phyloP scores from a whole-genome alignment of 2,888 invertebrate genomes.

The Hartigia nigra region DNA sequence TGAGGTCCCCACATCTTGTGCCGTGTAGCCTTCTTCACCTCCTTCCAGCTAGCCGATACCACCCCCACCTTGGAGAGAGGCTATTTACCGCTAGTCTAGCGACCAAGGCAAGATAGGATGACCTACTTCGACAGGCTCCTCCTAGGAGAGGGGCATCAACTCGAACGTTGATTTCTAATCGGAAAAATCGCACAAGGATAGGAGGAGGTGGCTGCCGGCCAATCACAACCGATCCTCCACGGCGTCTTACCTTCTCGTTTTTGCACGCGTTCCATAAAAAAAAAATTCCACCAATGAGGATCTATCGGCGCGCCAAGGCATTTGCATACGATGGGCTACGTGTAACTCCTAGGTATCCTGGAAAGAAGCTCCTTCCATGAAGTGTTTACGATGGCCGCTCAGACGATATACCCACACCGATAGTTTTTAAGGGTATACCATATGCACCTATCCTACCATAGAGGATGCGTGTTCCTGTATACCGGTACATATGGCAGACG shows the following conservation, averaged over 20 bases:
- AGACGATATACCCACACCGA: background rate
- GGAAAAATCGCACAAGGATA: constrained; percentile 57
- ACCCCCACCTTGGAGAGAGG: constrained; percentile 50
- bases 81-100: constrained; percentile 49
- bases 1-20: background rate
- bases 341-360: constrained; percentile 1
- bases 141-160: constrained; percentile 63
- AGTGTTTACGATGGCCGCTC: constrained; percentile 1
- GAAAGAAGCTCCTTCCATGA: constrained; percentile 10
- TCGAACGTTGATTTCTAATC: constrained; percentile 58
- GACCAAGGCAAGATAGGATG: constrained; percentile 60
- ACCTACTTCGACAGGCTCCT: constrained; percentile 64
- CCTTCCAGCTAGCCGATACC: constrained; percentile 26
- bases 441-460: background rate
- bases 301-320: constrained; percentile 27
- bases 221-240: constrained; percentile 38
- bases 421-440: background rate
- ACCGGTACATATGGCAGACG: background rate
- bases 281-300: constrained; percentile 24
- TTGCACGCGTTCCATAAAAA: constrained; percentile 28
- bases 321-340: constrained; percentile 32
- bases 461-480: background rate
- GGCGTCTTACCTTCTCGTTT: constrained; percentile 35
- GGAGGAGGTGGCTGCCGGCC: constrained; percentile 36
- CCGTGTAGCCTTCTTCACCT: background rate